phyloP scores from a whole-genome alignment of 2,888 invertebrate genomes.

The Rotaria magnacalcarata region DNA sequence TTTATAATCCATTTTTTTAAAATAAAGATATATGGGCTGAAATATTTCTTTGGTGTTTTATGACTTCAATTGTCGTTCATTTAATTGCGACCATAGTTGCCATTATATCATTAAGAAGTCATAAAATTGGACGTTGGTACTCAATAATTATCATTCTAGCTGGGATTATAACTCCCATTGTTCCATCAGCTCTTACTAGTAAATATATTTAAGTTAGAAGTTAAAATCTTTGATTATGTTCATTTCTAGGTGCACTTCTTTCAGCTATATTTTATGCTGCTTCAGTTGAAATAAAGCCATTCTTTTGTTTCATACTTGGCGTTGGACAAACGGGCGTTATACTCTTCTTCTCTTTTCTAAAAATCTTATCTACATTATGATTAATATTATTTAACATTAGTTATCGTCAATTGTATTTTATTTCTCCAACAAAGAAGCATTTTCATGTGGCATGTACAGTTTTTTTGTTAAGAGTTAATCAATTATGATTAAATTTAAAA shows the following conservation, averaged over 20 bases:
- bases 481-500: no score
- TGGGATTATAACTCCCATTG: background rate
- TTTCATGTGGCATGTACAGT: no score
- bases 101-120: background rate
- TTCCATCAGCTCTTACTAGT: conserved; percentile 29
- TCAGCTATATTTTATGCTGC: conserved; percentile 36
- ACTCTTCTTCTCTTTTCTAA: background rate
- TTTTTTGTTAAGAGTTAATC: no score
- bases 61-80: conserved; percentile 6
- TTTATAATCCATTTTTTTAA: background rate
- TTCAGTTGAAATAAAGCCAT: conserved; percentile 1
- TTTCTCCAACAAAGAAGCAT: no score
- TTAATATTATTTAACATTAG: background rate
- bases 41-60: conserved; percentile 32
- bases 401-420: background rate
- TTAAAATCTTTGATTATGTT: background rate
- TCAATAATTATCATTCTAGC: background rate
- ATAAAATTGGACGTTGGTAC: conserved; percentile 30
- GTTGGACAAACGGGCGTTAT: conserved; percentile 15
- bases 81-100: background rate
- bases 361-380: conserved; percentile 14
- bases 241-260: background rate
- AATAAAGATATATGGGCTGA: background rate
- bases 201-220: background rate
- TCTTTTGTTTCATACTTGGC: background rate